Conservation (phyloP, 2,797 vertebrate genomes). For the Halcyon leucocephala region DNA sequence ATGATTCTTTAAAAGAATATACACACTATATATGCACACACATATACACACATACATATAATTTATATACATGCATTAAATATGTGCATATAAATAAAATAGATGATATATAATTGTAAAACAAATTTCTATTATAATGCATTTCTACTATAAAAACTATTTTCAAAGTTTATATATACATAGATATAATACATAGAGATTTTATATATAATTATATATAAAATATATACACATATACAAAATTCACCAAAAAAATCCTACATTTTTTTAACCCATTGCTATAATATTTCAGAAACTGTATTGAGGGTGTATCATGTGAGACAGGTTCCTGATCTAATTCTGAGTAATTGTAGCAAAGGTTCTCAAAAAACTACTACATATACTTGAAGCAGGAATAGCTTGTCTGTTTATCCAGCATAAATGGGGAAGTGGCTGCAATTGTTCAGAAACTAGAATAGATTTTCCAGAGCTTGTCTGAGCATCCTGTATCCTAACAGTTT, state of each 20-base stretch:
- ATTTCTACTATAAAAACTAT: neutral
- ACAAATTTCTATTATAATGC: no score
- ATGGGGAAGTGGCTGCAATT: neutral
- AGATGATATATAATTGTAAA: neutral
- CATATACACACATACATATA: neutral
- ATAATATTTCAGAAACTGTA: neutral
- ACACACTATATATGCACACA: neutral
- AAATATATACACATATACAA: neutral
- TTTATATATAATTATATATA: neutral
- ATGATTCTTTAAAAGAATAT: neutral
- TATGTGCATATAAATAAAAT: accelerated
- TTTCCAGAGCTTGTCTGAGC: neutral
- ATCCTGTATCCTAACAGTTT: neutral
- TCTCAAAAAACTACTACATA: neutral
- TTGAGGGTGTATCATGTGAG: neutral
- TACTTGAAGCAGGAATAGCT: neutral
- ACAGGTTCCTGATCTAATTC: neutral
- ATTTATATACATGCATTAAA: neutral
- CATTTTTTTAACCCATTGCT: accelerated
- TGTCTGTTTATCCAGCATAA: neutral
- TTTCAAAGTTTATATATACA: no score
- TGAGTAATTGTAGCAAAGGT: neutral
- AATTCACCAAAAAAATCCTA: accelerated
- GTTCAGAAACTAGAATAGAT: neutral
- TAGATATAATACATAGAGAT: neutral